Evolutionary conservation across 92 coral and sea anemone genomes (phyloP).

Genomic region (Epizoanthus rinbou): DNA sequence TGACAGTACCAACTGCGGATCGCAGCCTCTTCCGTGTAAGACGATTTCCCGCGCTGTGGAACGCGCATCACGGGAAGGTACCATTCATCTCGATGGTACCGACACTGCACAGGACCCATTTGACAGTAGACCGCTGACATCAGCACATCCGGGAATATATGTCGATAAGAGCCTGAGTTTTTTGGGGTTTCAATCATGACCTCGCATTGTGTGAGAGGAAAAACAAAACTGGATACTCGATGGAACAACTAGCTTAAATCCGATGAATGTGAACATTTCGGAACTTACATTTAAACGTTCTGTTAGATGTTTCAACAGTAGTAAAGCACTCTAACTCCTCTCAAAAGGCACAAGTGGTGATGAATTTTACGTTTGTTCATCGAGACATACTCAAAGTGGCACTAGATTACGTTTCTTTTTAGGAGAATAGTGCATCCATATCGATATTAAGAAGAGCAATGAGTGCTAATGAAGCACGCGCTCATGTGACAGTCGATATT

Average conservation of each 20-base stretch:
- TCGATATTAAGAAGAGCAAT: slow-evolving; percentile 1
- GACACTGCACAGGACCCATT: slow-evolving; percentile 38
- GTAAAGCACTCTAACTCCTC: slow-evolving; percentile 22
- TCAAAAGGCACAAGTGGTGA: not conserved
- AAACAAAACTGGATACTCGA: slow-evolving; percentile 36
- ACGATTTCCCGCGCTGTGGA: slow-evolving; percentile 39
- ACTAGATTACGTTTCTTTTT: slow-evolving; percentile 35
- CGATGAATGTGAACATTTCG: slow-evolving; percentile 24
- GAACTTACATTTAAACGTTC: slow-evolving; percentile 39
- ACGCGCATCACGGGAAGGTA: slow-evolving; percentile 1
- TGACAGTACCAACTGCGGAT: slow-evolving; percentile 32
- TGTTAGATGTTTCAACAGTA: slow-evolving; percentile 16
- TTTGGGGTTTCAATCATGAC: slow-evolving; percentile 38
- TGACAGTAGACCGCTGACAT: slow-evolving; percentile 31
- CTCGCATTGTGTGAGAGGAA: slow-evolving; percentile 29
- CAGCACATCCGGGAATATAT: slow-evolving; percentile 41
- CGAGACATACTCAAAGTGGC: not conserved
- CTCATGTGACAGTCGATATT: slow-evolving; percentile 2
- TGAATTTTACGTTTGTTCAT: slow-evolving; percentile 5
- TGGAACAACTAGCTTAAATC: slow-evolving; percentile 8
- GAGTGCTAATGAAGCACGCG: not conserved
- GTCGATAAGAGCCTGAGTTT: slow-evolving; percentile 39
- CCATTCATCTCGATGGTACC: slow-evolving; percentile 50
- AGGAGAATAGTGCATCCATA: slow-evolving; percentile 31
- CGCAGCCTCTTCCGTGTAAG: slow-evolving; percentile 42